phyloP scores from a whole-genome alignment of 2,888 invertebrate genomes.

The Ceramica pisi region DNA sequence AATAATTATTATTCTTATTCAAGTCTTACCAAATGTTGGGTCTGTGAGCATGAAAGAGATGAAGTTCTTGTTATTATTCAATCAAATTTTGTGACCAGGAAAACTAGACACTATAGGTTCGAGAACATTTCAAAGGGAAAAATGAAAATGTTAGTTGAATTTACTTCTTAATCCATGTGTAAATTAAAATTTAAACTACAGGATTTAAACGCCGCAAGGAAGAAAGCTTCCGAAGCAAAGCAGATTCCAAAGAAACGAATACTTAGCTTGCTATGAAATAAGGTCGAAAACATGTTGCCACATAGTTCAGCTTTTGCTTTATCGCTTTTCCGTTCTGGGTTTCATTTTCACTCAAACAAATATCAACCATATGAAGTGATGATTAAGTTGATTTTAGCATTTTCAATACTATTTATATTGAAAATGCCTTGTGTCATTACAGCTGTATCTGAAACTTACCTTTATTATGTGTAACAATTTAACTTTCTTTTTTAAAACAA shows the following conservation, averaged over 20 bases:
- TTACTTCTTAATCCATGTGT: no score
- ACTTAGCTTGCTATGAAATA: no score
- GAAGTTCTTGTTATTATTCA: neutral
- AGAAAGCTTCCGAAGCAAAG: no score
- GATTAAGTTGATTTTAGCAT: neutral
- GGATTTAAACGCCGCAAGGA: no score
- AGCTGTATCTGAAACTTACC: neutral
- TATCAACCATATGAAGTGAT: neutral
- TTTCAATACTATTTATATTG: neutral
- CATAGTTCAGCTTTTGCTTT: no score
- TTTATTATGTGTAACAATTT: neutral
- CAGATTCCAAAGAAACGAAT: no score
- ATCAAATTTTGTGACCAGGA: neutral
- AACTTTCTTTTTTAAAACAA: neutral
- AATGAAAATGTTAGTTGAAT: no score
- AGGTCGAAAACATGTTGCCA: no score
- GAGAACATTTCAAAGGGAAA: no score
- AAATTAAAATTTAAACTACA: no score
- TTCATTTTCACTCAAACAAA: neutral
- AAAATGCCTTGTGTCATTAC: neutral
- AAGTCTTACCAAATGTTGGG: constrained; percentile 24
- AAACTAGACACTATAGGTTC: no score
- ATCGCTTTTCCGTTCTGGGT: neutral
- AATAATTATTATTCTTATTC: neutral
- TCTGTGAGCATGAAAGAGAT: constrained; percentile 26